Evolutionary conservation across 2,113 vertebrate species (phyloP).

Genomic region (Gymnorhina tibicen): DNA sequence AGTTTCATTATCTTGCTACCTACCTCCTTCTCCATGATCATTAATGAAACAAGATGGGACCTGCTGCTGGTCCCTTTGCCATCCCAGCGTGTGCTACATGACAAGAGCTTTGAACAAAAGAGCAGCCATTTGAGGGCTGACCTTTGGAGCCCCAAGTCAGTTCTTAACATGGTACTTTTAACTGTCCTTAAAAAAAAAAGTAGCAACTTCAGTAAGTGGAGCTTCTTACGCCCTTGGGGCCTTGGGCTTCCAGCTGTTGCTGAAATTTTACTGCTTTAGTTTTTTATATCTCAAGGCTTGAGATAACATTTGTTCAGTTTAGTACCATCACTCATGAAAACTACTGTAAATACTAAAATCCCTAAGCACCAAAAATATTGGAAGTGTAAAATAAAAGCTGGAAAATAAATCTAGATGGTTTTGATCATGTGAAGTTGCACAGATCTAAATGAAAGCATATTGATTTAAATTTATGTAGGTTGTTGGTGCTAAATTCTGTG

Average conservation of each 20-base stretch:
- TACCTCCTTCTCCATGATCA: not conserved
- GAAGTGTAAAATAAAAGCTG: not conserved
- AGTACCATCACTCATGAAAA: not conserved
- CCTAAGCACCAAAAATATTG: not conserved
- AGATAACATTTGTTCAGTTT: not conserved
- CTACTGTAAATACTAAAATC: not conserved
- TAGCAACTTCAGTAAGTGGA: not conserved
- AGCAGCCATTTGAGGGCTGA: not conserved
- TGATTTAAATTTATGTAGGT: not conserved
- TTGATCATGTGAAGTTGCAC: not conserved
- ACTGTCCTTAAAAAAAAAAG: not conserved
- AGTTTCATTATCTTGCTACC: not conserved
- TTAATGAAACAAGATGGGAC: not conserved
- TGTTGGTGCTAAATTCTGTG: not conserved
- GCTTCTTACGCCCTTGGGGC: not conserved
- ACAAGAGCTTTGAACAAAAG: slow-evolving; percentile 25
- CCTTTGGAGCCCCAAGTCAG: slow-evolving; percentile 23
- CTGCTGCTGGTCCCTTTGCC: not conserved
- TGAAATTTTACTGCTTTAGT: slow-evolving; percentile 11
- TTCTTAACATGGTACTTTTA: slow-evolving; percentile 16
- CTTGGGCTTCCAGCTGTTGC: slow-evolving; percentile 40
- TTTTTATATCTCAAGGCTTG: slow-evolving; percentile 17
- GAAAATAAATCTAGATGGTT: not conserved
- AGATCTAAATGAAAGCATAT: not conserved
- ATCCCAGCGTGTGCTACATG: not conserved